A percentile compares a stretch with the other conserved stretches of the same genome.
phyloP scores from a whole-genome alignment of 2,888 invertebrate species.

The Scaeva pyrastri region DNA sequence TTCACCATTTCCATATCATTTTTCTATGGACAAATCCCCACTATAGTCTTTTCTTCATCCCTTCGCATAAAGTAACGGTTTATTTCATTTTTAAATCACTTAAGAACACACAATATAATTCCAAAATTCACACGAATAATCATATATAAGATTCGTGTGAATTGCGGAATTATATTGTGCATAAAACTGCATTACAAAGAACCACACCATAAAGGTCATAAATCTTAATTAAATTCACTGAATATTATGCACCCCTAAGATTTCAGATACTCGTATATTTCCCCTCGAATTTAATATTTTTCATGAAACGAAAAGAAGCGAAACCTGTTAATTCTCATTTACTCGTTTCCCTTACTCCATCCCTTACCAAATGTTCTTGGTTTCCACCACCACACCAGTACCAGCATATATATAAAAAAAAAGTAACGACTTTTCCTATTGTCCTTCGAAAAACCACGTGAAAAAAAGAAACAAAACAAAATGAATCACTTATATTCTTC shows the following conservation, averaged over 20 bases:
- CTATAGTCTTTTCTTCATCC: not conserved
- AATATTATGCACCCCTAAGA: not conserved
- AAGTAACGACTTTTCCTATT: not conserved
- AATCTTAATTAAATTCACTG: conserved; percentile 7
- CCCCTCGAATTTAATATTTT: not conserved
- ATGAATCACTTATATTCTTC: conserved; percentile 15
- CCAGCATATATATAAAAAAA: not conserved
- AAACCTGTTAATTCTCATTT: not conserved
- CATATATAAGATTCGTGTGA: no score
- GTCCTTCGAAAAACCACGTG: not conserved
- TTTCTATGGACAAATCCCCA: no score
- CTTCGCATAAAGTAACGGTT: not conserved
- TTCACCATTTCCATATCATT: no score
- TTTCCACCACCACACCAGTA: not conserved
- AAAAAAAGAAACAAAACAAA: not conserved
- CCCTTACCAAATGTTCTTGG: not conserved
- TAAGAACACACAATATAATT: not conserved
- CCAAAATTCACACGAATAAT: not conserved
- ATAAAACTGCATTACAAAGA: not conserved
- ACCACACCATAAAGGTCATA: conserved; percentile 1
- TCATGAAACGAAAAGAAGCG: conserved; percentile 1
- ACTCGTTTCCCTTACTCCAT: no score
- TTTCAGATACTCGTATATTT: not conserved
- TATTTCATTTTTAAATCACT: not conserved
- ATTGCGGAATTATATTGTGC: no score